Base-by-base conservation (phyloP, 2,888 invertebrate genomes). In the Caradrina clavipalpis region DNA sequence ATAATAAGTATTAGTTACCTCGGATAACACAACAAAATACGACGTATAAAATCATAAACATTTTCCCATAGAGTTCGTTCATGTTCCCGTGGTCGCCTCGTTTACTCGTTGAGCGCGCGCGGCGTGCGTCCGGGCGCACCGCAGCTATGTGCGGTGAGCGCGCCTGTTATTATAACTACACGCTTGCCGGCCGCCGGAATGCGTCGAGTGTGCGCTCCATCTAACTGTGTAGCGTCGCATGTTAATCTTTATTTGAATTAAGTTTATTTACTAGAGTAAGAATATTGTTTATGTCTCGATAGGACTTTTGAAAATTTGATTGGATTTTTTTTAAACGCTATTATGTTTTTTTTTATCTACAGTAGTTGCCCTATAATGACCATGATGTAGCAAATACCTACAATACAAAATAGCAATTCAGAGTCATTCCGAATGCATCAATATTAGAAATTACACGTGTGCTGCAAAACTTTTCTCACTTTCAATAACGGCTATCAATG, bases 1-100 rank as follows among this genome's bases (percentile, higher is more conserved):
- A n/a, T n/a, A n/a, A n/a, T n/a, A n/a, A n/a, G n/a, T n/a, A n/a
- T n/a, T n/a, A n/a, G n/a, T n/a, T n/a, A n/a, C n/a, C n/a, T n/a
- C n/a, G n/a, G n/a, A n/a, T 31, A 47, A 42, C n/a, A 47, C 39
- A 49, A 58, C n/a, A 42, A 54, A 22, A 19, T 45, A 7, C 17
- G 6, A 22, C 11, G 31, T 31, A 47, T 74, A 57, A 55, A 66
- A 50, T 66, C 54, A 55, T 54, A 54, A 73, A 66, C 26, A 22
- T 54, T 59, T 49, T 74, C 8, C 49, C 72, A 59, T 45, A 45
- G 13, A 75, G 19, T 42, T 17, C 22, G 19, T 59, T 75, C 72
- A 35, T 47, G 68, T 69, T 49, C 21, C 54, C 19, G 19, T 31
- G 26, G 22, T 31, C 26, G 35, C 31, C 13, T 54, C 61, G 39